Conservation (phyloP, 2,888 invertebrate genomes). For the Apamea sordens region DNA sequence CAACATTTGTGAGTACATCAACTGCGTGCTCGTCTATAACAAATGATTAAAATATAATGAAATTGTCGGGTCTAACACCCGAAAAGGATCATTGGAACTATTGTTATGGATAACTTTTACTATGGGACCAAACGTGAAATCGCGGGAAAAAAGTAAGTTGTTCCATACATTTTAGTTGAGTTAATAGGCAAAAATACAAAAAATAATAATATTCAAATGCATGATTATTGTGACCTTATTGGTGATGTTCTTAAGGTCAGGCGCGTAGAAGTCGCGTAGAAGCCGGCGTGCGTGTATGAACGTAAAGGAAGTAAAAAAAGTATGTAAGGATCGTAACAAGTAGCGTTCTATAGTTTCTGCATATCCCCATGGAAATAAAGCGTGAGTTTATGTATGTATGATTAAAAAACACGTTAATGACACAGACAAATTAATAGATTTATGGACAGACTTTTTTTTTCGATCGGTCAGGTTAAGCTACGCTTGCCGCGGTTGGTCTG, state of each 20-base stretch:
- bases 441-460: not conserved
- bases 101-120: not conserved
- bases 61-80: too few relatives aligned
- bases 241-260: too few relatives aligned
- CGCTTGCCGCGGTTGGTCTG: too few relatives aligned
- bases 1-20: slow-evolving; percentile 3
- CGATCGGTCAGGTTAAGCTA: too few relatives aligned
- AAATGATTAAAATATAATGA: slow-evolving; percentile 6
- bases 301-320: too few relatives aligned
- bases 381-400: not conserved
- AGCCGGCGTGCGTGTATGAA: too few relatives aligned
- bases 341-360: too few relatives aligned
- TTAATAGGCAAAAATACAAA: not conserved
- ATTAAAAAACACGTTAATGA: not conserved
- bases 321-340: too few relatives aligned
- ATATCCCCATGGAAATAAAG: too few relatives aligned
- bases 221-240: too few relatives aligned
- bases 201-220: not conserved
- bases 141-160: not conserved
- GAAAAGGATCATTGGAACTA: not conserved
- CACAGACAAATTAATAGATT: not conserved
- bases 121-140: not conserved
- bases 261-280: too few relatives aligned
- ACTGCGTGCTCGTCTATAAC: slow-evolving; percentile 13
- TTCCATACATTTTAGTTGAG: too few relatives aligned